Base-by-base conservation (phyloP, 23 tunicate genomes). In the Clavelina lepadiformis region DNA sequence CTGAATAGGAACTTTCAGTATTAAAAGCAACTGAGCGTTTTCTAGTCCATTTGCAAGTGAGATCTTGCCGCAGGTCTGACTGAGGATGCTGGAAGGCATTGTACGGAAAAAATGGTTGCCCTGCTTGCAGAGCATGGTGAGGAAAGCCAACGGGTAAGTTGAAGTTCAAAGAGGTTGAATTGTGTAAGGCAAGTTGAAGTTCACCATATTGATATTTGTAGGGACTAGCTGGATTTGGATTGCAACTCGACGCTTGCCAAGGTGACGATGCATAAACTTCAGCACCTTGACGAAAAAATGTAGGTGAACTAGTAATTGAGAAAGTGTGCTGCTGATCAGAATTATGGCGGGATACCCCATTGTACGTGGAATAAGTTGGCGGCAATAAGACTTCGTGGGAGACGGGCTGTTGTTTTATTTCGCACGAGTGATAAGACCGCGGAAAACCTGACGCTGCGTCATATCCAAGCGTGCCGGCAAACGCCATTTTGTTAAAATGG, bases 71-170 rank as follows among this genome's bases (percentile, higher is more conserved):
- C 8, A 78, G 30, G 49, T 78, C 56, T 1, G 65, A 56, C 37
- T 78, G 84, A 1, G 84, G 84, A 28, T 78, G 84, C 51, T 78
- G 75, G 7, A 68, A 68, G 20, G 68, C 32, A 30, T 31, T 47
- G 75, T 68, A 68, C 27, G 59, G 46, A 23, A 68, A 55, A 31
- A 66, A 37, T 5, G 26, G 6, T 33, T 38, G 63, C 0, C 55
- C 45, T 15, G 80, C 31, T 34, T 46, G 69, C 3, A 65, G 58
- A 3, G 67, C 38, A 32, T 67, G 20, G n/a, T 63, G 71, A 1
- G 70, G 51, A 36, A 78, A 78, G 22, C 41, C 52, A 58, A 78
- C 69, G 5, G 84, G 75, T 31, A 68, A n/a, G 75, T 78, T 70
- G 51, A 78, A 68, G 51, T 68, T 68, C 1, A 78, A 13, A 2